Conservation (phyloP, 2,113 vertebrate species). For the Limanda limanda region DNA sequence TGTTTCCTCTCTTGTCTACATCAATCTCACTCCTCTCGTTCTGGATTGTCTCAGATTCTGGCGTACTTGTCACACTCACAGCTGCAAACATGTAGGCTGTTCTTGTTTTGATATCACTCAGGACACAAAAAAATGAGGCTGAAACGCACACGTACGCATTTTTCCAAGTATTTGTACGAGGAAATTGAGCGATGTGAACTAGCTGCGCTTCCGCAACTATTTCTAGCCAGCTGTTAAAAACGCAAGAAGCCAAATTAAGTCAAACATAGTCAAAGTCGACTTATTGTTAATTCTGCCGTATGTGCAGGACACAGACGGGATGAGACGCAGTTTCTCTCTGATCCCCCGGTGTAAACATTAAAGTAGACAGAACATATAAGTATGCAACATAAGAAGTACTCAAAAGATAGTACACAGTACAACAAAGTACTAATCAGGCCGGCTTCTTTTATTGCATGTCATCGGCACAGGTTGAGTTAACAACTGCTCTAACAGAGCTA, state of each 20-base stretch:
- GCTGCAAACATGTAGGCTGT: conserved; percentile 12
- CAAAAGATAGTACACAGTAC: no score
- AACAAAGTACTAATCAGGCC: not conserved
- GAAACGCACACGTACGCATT: not conserved
- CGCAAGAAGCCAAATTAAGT: not conserved
- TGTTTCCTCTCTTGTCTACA: conserved; percentile 18
- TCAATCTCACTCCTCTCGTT: conserved; percentile 3
- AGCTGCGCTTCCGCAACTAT: not conserved
- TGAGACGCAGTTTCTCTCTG: no score
- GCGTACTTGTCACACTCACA: conserved; percentile 3
- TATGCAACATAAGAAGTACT: no score
- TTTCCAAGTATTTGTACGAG: not conserved
- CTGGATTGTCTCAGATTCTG: not conserved
- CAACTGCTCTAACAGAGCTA: conserved; percentile 11
- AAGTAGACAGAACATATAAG: no score
- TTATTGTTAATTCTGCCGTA: no score
- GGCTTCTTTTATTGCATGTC: not conserved
- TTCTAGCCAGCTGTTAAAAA: not conserved
- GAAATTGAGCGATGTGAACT: not conserved
- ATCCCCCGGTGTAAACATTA: no score
- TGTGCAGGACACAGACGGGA: no score
- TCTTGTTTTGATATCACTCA: conserved; percentile 3
- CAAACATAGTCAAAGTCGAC: not conserved
- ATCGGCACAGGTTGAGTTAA: conserved; percentile 8
- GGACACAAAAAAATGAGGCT: not conserved